phyloP scores from a whole-genome alignment of 2,888 invertebrate species.

The Pollenia labialis region DNA sequence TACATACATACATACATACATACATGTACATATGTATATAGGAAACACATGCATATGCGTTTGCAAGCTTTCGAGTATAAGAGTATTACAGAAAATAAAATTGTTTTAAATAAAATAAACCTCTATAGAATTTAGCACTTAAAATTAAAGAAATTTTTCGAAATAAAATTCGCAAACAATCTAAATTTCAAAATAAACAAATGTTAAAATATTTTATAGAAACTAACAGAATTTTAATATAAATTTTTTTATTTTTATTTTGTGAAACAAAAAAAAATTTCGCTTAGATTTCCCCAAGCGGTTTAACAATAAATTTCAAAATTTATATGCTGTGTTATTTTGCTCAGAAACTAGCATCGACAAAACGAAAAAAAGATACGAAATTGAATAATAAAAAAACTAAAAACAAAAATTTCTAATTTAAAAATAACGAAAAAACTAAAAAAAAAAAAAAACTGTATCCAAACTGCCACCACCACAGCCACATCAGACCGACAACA shows the following conservation, averaged over 20 bases:
- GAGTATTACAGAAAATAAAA: not conserved
- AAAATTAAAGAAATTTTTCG: slow-evolving; percentile 29
- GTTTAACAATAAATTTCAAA: slow-evolving; percentile 44
- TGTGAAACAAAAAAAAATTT: slow-evolving; percentile 39
- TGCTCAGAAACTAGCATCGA: not conserved
- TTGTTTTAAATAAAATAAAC: not conserved
- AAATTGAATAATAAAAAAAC: slow-evolving; percentile 21
- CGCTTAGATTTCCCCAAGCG: slow-evolving; percentile 45
- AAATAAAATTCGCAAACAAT: slow-evolving; percentile 40
- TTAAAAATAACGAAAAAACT: slow-evolving; percentile 33
- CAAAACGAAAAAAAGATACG: not conserved
- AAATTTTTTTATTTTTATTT: slow-evolving; percentile 1
- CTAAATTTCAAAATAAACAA: slow-evolving; percentile 28
- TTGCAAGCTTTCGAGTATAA: not conserved
- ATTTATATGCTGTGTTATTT: slow-evolving; percentile 10
- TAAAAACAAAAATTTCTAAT: slow-evolving; percentile 41
- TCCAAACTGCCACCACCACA: slow-evolving; percentile 12
- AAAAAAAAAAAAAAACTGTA: slow-evolving; percentile 19
- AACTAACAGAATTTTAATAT: slow-evolving; percentile 44
- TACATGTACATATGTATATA: not conserved
- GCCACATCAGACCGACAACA: slow-evolving; percentile 30
- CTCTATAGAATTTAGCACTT: slow-evolving; percentile 34
- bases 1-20: too few relatives aligned
- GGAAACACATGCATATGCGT: not conserved
- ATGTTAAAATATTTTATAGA: slow-evolving; percentile 29